phyloP scores from a whole-genome alignment of 1,140 invertebrate genomes.

The Drosophila setifemur region DNA sequence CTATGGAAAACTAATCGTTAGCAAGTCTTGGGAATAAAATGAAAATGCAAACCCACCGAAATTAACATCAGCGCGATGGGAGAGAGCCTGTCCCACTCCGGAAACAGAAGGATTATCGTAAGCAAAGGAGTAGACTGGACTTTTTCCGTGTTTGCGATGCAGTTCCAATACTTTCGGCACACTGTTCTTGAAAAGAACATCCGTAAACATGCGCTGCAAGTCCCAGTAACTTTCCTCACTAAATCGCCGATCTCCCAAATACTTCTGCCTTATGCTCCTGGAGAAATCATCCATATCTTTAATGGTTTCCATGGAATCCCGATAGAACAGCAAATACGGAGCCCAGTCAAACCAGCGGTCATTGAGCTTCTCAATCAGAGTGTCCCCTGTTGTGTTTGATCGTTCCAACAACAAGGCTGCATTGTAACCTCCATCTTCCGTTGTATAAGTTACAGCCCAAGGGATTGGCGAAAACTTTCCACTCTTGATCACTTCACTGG shows the following conservation, averaged over 20 bases:
- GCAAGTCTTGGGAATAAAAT: too few relatives aligned
- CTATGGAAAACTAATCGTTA: neutral
- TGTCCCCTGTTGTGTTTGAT: neutral
- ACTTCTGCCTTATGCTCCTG: conserved; percentile 18
- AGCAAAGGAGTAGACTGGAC: conserved; percentile 49
- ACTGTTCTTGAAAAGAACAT: conserved; percentile 53
- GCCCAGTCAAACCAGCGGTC: conserved; percentile 51
- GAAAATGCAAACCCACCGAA: conserved; percentile 18
- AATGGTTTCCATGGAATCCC: conserved; percentile 14
- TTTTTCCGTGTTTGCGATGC: conserved; percentile 23
- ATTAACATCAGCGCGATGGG: conserved; percentile 41
- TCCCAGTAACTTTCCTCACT: conserved; percentile 46
- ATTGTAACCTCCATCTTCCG: conserved; percentile 84
- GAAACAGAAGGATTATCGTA: conserved; percentile 51
- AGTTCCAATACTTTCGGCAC: conserved; percentile 29
- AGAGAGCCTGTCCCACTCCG: conserved; percentile 23
- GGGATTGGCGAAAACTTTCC: conserved; percentile 83
- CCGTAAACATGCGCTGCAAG: conserved; percentile 52
- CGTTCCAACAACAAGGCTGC: conserved; percentile 65
- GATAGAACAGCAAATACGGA: conserved; percentile 50
- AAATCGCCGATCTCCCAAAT: conserved; percentile 40
- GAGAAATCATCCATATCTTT: conserved; percentile 36
- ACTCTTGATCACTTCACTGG: conserved; percentile 83
- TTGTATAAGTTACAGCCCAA: conserved; percentile 83
- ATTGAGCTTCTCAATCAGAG: conserved; percentile 29